These are phyloP conservation scores for Equus quagga DNA, from an alignment of 2,113 vertebrate genomes.

Conservation along the genomic window DNA sequence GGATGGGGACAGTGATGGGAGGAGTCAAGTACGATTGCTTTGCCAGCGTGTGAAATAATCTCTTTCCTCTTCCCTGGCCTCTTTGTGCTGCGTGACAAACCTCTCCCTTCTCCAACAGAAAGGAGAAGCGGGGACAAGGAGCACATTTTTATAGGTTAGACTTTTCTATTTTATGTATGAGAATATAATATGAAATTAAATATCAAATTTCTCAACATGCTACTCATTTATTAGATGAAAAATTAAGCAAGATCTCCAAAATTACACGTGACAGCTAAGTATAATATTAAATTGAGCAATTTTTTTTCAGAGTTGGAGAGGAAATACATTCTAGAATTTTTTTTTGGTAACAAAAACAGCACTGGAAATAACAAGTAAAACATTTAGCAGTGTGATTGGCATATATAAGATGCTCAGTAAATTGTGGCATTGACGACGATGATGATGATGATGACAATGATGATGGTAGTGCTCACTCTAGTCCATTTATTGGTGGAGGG, in stretches of 20 bases:
- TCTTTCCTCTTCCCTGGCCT: neutral
- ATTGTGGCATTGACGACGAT: neutral
- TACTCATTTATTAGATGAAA: conserved; percentile 18
- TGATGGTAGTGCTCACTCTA: neutral
- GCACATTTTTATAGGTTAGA: neutral
- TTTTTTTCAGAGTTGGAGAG: neutral
- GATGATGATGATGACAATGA: neutral
- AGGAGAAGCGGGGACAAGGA: neutral
- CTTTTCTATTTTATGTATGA: conserved; percentile 22
- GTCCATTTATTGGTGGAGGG: neutral
- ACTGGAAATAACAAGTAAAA: neutral
- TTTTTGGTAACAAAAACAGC: neutral
- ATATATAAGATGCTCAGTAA: neutral
- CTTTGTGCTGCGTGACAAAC: neutral
- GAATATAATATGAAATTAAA: neutral
- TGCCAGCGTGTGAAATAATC: neutral
- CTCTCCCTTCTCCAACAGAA: neutral
- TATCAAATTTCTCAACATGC: neutral
- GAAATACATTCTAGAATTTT: neutral
- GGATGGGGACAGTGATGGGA: neutral
- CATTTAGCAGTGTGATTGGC: neutral
- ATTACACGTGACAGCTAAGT: neutral
- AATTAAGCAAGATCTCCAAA: conserved; percentile 11
- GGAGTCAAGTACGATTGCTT: neutral
- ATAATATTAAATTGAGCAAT: neutral